Base-by-base conservation (phyloP, 2,888 invertebrate species). In the Cerastis rubricosa region DNA sequence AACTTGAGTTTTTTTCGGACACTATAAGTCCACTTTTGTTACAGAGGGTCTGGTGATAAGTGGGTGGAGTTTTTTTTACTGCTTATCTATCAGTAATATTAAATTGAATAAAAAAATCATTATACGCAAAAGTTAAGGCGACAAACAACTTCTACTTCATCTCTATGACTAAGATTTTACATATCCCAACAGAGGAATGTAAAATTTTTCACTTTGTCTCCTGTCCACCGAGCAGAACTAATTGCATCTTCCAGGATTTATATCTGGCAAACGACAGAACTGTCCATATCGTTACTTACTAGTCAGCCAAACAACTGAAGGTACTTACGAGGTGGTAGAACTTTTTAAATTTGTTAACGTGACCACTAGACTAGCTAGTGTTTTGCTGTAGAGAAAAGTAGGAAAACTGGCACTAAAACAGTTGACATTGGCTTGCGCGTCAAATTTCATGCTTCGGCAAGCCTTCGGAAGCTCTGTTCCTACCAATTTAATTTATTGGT, bases 1-100 rank as follows among this genome's bases (percentile, higher is more conserved):
- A 68, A 19, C 0, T 14, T 45, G 4, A 0, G 57, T 84, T 81
- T 57, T 51, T 71, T 75, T 8, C 8, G 25, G 3, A 29, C 57
- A 7, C 8, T 8, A 5, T 54, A 12, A 29, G 3, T 8, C 29
- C 1, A 17, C 0, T 59, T 17, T 29, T 29, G 25, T 17, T 8
- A 29, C 17, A 7, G 7, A 59, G 25, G 14, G 7, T 7, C 57
- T 7, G 57, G 7, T 57, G 25, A 17, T 59, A 29, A 17, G 1
- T 17, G 25, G 57, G 14, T 12, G n/a, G n/a, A 54, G n/a, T n/a
- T n/a, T n/a, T n/a, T n/a, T n/a, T n/a, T n/a, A n/a, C n/a, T n/a
- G n/a, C n/a, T n/a, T n/a, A n/a, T n/a, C n/a, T n/a, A n/a, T n/a
- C n/a, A n/a, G n/a, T n/a, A n/a, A n/a, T n/a, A n/a, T n/a, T n/a